phyloP scores from a whole-genome alignment of 2,797 vertebrate genomes.

The Ataeniobius toweri region DNA sequence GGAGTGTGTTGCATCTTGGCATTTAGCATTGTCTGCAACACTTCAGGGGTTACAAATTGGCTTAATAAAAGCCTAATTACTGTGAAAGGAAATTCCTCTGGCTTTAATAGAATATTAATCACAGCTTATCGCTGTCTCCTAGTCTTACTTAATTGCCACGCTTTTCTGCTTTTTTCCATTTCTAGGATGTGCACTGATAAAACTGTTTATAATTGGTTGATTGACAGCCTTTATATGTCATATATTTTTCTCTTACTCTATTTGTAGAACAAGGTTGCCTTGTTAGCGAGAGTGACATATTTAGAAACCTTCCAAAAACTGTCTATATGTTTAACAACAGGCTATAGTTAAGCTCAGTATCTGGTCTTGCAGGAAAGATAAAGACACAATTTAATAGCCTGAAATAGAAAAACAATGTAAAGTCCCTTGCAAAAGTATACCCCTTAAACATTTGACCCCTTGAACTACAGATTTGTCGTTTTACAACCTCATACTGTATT shows the following conservation, averaged over 20 bases:
- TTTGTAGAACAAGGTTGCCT: too few species aligned
- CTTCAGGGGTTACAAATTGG: conserved; percentile 83
- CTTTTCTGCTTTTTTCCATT: conserved; percentile 59
- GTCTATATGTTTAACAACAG: too few species aligned
- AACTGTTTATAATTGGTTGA: conserved; percentile 56
- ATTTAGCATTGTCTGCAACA: conserved; percentile 77
- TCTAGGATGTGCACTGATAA: conserved; percentile 38
- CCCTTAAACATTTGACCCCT: background rate
- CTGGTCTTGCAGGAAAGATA: background rate
- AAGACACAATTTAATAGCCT: background rate
- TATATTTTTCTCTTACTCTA: too few species aligned
- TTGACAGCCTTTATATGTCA: conserved; percentile 47
- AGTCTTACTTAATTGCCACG: conserved; percentile 80
- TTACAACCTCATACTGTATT: too few species aligned
- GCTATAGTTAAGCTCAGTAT: too few species aligned
- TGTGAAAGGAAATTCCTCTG: conserved; percentile 82
- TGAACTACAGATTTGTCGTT: too few species aligned
- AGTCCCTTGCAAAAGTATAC: background rate
- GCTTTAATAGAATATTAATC: conserved; percentile 85
- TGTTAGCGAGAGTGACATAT: too few species aligned
- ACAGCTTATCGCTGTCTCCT: conserved; percentile 83
- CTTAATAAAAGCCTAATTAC: conserved; percentile 84
- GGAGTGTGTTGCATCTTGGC: conserved; percentile 71
- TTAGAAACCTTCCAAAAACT: too few species aligned
- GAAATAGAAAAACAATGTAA: background rate